Conservation (phyloP, 2,113 vertebrate genomes). For the Halcyon senegalensis region DNA sequence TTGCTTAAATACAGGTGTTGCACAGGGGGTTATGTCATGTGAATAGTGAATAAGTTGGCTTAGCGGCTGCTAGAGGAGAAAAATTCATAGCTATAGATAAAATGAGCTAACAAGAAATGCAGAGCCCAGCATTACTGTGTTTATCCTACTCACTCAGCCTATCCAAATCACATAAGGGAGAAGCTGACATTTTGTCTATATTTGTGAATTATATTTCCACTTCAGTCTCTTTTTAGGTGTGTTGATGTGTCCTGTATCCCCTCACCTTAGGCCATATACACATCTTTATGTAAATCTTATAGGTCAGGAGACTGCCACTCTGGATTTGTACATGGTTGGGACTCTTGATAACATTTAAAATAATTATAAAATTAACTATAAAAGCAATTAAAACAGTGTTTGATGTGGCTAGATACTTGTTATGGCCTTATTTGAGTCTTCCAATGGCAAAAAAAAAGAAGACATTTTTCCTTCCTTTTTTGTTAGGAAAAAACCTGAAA, state of each 20-base stretch:
- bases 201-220: not conserved
- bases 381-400: not conserved
- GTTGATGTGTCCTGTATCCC: not conserved
- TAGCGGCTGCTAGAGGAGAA: not conserved
- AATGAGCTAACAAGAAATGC: not conserved
- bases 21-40: rapidly evolving
- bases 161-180: not conserved
- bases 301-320: not conserved
- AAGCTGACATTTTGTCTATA: not conserved
- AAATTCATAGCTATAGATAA: not conserved
- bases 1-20: not conserved
- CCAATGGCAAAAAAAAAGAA: not conserved
- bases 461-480: not conserved
- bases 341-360: not conserved
- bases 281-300: not conserved
- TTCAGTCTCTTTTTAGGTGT: not conserved
- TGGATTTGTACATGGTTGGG: not conserved
- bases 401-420: not conserved
- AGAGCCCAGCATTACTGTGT: not conserved
- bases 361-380: not conserved
- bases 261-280: not conserved
- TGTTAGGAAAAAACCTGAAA: not conserved
- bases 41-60: not conserved
- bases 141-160: not conserved
- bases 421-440: not conserved